phyloP scores from a whole-genome alignment of 2,797 vertebrate genomes.

The Champsocephalus gunnari region DNA sequence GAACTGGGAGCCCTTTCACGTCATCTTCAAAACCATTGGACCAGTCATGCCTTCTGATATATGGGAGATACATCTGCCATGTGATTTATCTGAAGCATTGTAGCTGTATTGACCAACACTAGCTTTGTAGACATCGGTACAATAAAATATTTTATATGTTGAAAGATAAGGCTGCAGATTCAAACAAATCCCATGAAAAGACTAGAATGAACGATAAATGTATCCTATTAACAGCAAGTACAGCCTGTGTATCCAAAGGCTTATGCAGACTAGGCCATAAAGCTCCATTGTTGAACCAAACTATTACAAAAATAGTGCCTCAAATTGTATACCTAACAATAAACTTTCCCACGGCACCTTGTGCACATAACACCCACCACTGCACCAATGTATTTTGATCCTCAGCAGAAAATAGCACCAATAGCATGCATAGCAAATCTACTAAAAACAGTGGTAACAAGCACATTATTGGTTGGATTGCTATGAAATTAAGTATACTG shows the following conservation, averaged over 20 bases:
- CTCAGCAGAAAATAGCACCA: constrained; percentile 7
- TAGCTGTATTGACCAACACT: constrained; percentile 5
- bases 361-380: background rate
- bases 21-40: constrained; percentile 27
- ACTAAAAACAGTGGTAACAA: background rate
- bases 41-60: constrained; percentile 27
- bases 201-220: background rate
- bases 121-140: constrained; percentile 14
- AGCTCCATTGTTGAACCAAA: background rate
- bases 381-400: constrained; percentile 5
- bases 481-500: too few species aligned
- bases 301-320: constrained; percentile 3
- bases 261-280: background rate
- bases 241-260: constrained; percentile 13
- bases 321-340: background rate
- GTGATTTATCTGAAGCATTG: constrained; percentile 32
- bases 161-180: background rate
- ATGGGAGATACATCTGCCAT: constrained; percentile 28
- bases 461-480: background rate
- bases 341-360: background rate
- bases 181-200: constrained; percentile 10
- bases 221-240: background rate
- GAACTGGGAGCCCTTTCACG: constrained; percentile 37
- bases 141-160: background rate
- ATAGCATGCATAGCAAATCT: background rate